Evolutionary conservation across 2,797 vertebrate species (phyloP).

Genomic region (Rhabdophis nuchalis): DNA sequence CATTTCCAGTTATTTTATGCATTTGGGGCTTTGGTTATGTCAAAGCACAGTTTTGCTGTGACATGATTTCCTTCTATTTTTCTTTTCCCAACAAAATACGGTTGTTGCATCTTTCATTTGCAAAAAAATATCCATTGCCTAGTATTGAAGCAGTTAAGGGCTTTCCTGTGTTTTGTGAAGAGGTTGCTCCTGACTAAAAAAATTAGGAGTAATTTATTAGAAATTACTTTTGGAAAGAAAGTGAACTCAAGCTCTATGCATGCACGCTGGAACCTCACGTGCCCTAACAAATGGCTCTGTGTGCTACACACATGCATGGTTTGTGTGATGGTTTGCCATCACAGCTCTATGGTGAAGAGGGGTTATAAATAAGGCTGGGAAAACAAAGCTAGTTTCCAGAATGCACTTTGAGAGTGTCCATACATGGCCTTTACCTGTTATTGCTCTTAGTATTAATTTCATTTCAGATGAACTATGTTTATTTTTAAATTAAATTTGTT

Average conservation of each 20-base stretch:
- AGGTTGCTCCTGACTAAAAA: not conserved
- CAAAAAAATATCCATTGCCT: not conserved
- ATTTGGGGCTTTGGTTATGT: not conserved
- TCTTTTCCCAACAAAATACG: not conserved
- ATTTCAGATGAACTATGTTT: not conserved
- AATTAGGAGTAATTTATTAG: conserved; percentile 16
- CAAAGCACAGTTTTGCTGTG: not conserved
- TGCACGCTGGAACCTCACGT: too few species aligned
- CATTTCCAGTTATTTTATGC: conserved; percentile 9
- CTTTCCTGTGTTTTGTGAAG: not conserved
- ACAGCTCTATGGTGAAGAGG: not conserved
- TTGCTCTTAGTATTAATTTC: too few species aligned
- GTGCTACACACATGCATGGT: too few species aligned
- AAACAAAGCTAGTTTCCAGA: not conserved
- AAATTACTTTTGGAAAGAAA: not conserved
- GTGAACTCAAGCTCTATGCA: not conserved
- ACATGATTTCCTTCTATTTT: not conserved
- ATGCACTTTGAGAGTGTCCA: not conserved
- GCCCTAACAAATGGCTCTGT: too few species aligned
- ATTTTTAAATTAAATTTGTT: not conserved
- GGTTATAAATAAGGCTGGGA: not conserved
- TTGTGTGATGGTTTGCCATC: too few species aligned
- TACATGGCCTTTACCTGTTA: too few species aligned
- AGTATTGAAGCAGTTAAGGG: not conserved
- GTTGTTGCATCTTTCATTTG: not conserved